A percentile compares a stretch with the other conserved stretches of the same genome.
Evolutionary conservation across 1,140 invertebrate genomes (phyloP).

Genomic region (Zaprionus gabonicus): DNA sequence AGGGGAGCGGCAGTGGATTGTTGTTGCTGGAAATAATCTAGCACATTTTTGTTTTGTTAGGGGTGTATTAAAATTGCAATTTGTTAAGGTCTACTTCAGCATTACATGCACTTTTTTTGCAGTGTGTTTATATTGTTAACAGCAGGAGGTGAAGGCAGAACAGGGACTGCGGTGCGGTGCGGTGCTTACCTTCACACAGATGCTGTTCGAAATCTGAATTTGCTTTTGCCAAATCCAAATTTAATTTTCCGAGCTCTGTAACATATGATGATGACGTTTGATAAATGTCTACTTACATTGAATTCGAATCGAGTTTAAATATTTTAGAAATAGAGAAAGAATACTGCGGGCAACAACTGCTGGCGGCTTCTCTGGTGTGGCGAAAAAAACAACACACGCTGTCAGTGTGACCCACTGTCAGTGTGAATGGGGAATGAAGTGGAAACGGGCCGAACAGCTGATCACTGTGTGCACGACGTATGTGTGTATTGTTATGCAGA

Average conservation of each 20-base stretch:
- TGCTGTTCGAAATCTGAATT: constrained; percentile 81
- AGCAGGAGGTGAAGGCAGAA: background rate
- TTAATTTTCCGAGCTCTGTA: constrained; percentile 78
- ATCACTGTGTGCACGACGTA: constrained; percentile 20
- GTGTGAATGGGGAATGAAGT: background rate
- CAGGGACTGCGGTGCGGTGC: background rate
- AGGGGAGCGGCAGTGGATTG: constrained; percentile 29
- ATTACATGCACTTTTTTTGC: constrained; percentile 14
- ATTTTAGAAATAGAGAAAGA: constrained; percentile 36
- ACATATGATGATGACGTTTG: constrained; percentile 34
- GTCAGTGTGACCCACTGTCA: constrained; percentile 49
- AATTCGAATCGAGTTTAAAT: constrained; percentile 26
- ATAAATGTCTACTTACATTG: constrained; percentile 12
- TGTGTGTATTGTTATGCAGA: constrained; percentile 37
- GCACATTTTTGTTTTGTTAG: constrained; percentile 32
- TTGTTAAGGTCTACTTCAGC: background rate
- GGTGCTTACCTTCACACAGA: constrained; percentile 77
- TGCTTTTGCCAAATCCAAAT: constrained; percentile 75
- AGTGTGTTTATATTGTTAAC: constrained; percentile 31
- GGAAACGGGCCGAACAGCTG: constrained; percentile 55
- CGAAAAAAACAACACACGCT: constrained; percentile 55
- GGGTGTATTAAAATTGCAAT: constrained; percentile 8
- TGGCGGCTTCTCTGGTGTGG: constrained; percentile 35
- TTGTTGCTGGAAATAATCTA: constrained; percentile 49
- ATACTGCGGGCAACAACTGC: constrained; percentile 52